A percentile compares a stretch with the other conserved stretches of the same genome.
Conservation (phyloP, 2,113 vertebrate genomes). For the Limanda limanda region DNA sequence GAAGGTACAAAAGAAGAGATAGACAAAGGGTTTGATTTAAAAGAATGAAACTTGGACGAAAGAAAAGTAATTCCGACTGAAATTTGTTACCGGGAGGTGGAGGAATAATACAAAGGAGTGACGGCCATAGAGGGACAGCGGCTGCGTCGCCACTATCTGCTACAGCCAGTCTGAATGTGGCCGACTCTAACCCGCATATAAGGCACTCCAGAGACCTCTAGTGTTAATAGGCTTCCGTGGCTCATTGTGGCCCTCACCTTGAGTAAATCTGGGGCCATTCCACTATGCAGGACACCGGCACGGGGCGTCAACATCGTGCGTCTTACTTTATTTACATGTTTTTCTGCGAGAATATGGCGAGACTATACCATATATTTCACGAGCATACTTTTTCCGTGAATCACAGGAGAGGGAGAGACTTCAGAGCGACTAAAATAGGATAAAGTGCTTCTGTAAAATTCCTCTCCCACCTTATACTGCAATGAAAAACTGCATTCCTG, state of each 20-base stretch:
- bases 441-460: slow-evolving; percentile 66
- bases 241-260: slow-evolving; percentile 78
- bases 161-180: slow-evolving; percentile 62
- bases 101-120: slow-evolving; percentile 76
- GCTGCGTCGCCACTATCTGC: slow-evolving; percentile 62
- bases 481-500: slow-evolving; percentile 73
- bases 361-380: slow-evolving; percentile 38
- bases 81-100: slow-evolving; percentile 82
- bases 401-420: slow-evolving; percentile 64
- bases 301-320: slow-evolving; percentile 8
- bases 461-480: slow-evolving; percentile 68
- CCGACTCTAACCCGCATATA: slow-evolving; percentile 51
- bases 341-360: slow-evolving; percentile 5
- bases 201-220: slow-evolving; percentile 79
- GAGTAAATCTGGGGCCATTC: slow-evolving; percentile 72
- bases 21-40: slow-evolving; percentile 88
- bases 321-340: slow-evolving; percentile 18
- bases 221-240: slow-evolving; percentile 80
- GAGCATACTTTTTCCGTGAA: slow-evolving; percentile 66
- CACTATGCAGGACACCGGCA: slow-evolving; percentile 67
- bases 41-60: slow-evolving; percentile 86
- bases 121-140: slow-evolving; percentile 65
- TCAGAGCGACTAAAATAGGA: slow-evolving; percentile 70
- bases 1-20: slow-evolving; percentile 89
- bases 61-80: slow-evolving; percentile 85